Evolutionary conservation across 2,888 invertebrate species (phyloP).

Genomic region (Eupithecia abbreviata): DNA sequence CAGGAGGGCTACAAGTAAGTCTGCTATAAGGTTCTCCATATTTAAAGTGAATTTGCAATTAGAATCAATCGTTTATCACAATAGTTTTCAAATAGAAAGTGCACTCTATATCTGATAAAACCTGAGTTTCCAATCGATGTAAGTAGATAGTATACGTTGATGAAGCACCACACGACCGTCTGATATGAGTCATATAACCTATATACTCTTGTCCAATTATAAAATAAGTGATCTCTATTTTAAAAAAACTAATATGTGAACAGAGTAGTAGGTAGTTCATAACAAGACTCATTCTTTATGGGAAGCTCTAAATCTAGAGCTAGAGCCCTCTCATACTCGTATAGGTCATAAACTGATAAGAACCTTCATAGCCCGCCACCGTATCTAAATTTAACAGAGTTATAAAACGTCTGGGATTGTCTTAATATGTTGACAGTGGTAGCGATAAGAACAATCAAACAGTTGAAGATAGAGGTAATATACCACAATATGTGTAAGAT

Average conservation of each 20-base stretch:
- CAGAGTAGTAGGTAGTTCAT: background rate
- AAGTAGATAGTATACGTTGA: background rate
- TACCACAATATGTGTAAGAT: background rate
- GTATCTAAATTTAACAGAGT: background rate
- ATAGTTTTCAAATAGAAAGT: background rate
- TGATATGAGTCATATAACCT: background rate
- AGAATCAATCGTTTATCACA: background rate
- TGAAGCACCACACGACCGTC: background rate
- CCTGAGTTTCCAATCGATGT: background rate
- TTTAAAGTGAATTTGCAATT: background rate
- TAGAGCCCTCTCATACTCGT: background rate
- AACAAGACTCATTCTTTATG: background rate
- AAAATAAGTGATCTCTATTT: background rate
- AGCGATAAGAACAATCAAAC: slow-evolving; percentile 4
- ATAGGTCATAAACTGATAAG: background rate
- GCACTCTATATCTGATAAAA: background rate
- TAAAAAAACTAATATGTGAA: background rate
- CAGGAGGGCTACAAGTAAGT: slow-evolving; percentile 67
- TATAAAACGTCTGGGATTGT: background rate
- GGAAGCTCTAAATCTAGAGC: background rate
- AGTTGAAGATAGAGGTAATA: background rate
- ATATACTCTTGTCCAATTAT: background rate
- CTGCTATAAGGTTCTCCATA: background rate
- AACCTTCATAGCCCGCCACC: background rate
- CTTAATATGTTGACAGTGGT: background rate